Base-by-base conservation (phyloP, 2,113 vertebrate genomes). In the Haplochromis vanheusdeni region DNA sequence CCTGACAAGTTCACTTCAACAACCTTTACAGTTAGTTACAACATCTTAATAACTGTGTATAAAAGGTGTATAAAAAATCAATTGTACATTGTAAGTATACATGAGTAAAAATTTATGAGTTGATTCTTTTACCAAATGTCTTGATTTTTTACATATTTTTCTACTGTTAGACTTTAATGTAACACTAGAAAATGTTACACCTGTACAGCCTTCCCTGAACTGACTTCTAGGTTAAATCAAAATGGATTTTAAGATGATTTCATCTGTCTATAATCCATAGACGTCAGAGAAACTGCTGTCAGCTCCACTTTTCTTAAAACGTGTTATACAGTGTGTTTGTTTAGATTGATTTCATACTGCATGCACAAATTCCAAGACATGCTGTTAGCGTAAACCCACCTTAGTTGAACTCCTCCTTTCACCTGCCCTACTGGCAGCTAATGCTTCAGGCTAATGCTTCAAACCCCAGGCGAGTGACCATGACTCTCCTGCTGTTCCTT, bases 401-500 rank as follows among this genome's bases (percentile, higher is more conserved):
- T 42, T 58, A 58, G 19, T n/a, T 81, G 4, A 17, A 31, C 68
- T 45, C 37, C 37, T 40, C 79, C 55, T 83, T 35, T 83, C 58
- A 70, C 35, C 86, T 54, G 70, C 85, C 84, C 23, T 28, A 28
- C 90, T 58, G 79, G 23, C 68, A 47, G 68, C 56, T 73, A 21
- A 16, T 45, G 49, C 84, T 65, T 40, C 79, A 13, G 35, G 47
- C 83, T 87, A 84, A 86, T 82, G 58, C 58, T 35, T 62, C 56
- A 65, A 82, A 19, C 65, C 21, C 55, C 58, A 82, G 31, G n/a
- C 11, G 11, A 21, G 37, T 26, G 79, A 85, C 70, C 81, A 79
- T 82, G 51, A 6, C 75, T 56, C 79, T 91, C 73, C 89, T 52
- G 33, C 89, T 86, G 79, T 26, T 68, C 89, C 88, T 90, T 88